phyloP scores from a whole-genome alignment of 1,140 invertebrate species.

The Drosophila ambigua region DNA sequence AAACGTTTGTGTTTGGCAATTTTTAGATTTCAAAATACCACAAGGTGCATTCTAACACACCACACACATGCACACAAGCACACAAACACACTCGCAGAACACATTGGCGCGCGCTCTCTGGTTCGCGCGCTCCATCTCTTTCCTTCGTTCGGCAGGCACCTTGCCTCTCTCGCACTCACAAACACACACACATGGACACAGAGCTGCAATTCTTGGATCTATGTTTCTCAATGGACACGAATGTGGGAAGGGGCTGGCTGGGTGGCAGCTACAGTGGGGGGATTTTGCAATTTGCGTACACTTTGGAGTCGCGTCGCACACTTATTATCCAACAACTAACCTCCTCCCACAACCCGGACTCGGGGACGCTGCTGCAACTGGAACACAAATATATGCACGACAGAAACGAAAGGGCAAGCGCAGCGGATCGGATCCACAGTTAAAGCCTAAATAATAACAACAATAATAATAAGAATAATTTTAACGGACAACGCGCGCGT shows the following conservation, averaged over 20 bases:
- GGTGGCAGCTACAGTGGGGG: background rate
- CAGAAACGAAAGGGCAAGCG: slow-evolving; percentile 70
- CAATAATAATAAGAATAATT: slow-evolving; percentile 75
- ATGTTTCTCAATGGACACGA: slow-evolving; percentile 68
- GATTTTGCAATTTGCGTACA: slow-evolving; percentile 46
- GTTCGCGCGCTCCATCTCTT: slow-evolving; percentile 11
- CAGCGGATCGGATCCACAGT: slow-evolving; percentile 60
- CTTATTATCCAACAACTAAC: slow-evolving; percentile 62
- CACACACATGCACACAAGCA: slow-evolving; percentile 34
- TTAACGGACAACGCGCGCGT: slow-evolving; percentile 70
- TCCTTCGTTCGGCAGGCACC: too few species aligned
- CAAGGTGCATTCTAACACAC: slow-evolving; percentile 79
- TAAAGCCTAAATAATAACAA: slow-evolving; percentile 80
- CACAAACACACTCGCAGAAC: slow-evolving; percentile 2
- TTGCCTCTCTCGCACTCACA: slow-evolving; percentile 33
- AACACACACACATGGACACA: slow-evolving; percentile 35
- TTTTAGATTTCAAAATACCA: slow-evolving; percentile 80
- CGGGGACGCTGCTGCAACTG: slow-evolving; percentile 31
- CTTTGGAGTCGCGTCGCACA: slow-evolving; percentile 36
- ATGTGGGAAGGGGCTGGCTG: slow-evolving; percentile 36
- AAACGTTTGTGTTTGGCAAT: slow-evolving; percentile 77
- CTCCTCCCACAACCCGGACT: slow-evolving; percentile 38
- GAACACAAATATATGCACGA: slow-evolving; percentile 47
- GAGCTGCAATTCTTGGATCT: slow-evolving; percentile 67
- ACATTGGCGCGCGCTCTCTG: slow-evolving; percentile 7